Evolutionary conservation across 2,888 invertebrate species (phyloP), one percentile per base, ranked within the genome.

Genomic region (Eupithecia subumbrata): DNA sequence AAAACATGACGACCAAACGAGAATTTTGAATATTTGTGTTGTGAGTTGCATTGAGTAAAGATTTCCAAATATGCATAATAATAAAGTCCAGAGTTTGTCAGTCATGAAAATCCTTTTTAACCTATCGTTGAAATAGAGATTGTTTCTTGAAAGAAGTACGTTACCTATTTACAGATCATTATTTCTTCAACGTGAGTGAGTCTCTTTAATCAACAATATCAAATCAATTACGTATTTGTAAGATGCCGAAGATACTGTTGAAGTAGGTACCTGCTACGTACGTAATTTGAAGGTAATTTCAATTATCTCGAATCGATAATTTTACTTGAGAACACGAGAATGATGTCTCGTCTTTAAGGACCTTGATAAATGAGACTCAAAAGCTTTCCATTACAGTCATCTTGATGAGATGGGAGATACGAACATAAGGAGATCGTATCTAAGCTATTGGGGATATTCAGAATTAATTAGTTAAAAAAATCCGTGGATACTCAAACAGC

Each of bases 331-430:
- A 67, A 40, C 40, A 37, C 37, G n/a, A 67, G 40, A 37, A 67
- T 12, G 66, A 40, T n/a, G 66, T 60, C 60, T 60, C 66, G 78
- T 75, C 79, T 72, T 12, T 22, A 30, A 45, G n/a, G 18, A 45
- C n/a, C 64, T 72, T 72, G 72, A 72, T 66, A 72, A 14, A 72
- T 30, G 72, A 72, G 64, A n/a, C 72, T 48, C 64, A 66, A 66
- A 71, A 64, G 45, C 66, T 40, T 67, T 37, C 66, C 40, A 40
- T 67, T 40, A 67, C 40, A 9, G 37, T 40, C 12, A 37, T 40
- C 5, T 34, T 67, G 40, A 67, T 66, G 66, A 67, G 40, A 67
- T 67, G 5, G n/a, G 22, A 37, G 40, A 40, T 37, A 2, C 66
- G 40, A 67, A 67, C n/a, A 18, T 12, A 40, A 37, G 1, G 12